These are phyloP conservation scores for Geodia barretti DNA, from an alignment of 37 sponge, comb jelly and placozoan species.

Conservation along the genomic window DNA sequence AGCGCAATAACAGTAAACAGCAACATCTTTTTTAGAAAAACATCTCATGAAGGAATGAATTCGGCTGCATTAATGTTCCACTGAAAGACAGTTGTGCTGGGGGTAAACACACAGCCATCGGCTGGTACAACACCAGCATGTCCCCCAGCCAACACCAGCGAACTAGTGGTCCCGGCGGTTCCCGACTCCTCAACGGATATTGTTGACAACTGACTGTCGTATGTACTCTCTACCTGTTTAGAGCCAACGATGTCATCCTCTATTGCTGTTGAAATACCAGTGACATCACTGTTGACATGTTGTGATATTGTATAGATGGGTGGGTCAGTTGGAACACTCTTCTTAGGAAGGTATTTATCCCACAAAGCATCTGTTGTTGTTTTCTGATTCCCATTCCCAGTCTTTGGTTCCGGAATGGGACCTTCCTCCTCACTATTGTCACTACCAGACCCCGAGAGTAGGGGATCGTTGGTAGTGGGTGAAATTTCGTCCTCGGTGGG, in stretches of 20 bases:
- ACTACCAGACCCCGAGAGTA: background rate
- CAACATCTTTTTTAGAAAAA: background rate
- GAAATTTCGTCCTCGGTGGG: background rate
- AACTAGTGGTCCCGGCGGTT: background rate
- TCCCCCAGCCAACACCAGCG: background rate
- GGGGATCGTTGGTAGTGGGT: background rate
- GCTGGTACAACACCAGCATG: slow-evolving; percentile 10
- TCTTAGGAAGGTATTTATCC: background rate
- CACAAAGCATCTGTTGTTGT: background rate
- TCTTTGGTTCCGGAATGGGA: slow-evolving; percentile 4
- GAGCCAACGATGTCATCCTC: background rate
- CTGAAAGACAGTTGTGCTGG: background rate
- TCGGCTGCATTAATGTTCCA: slow-evolving; percentile 8
- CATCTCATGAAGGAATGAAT: slow-evolving; percentile 4
- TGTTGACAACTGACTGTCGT: too few species aligned
- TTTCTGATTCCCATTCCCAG: background rate
- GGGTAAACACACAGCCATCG: slow-evolving; percentile 17
- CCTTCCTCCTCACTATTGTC: background rate
- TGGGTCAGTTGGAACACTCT: background rate
- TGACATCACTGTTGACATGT: too few species aligned
- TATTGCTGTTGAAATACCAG: background rate
- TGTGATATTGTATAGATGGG: background rate
- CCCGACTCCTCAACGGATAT: background rate
- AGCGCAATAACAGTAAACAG: too few species aligned
- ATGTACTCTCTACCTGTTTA: too few species aligned